Evolutionary conservation across 2,113 vertebrate species (phyloP), one percentile per base, ranked within the genome.

Genomic region (Coptodon rendalli): DNA sequence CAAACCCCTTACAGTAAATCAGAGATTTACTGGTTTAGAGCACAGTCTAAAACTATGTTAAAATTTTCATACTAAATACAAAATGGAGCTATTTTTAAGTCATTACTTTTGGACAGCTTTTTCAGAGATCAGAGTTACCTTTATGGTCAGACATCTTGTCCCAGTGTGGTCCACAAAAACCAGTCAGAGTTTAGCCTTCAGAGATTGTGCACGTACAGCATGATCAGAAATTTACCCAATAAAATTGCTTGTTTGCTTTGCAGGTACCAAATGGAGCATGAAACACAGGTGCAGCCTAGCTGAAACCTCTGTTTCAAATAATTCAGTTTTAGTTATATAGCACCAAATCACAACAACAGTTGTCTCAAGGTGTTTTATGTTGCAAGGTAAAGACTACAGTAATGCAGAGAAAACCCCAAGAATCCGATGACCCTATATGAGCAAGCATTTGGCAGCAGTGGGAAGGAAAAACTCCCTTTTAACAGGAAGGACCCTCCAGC

Each of bases 101-200:
- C 17, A 0, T 34, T 78, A 17, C 73, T 52, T 78, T 78, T 52
- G 27, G 45, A 13, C 17, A 34, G 17, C 45, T 50, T 76, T 76
- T 76, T 16, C 22, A 2, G 45, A 52, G 2, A 52, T 50, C 45
- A 78, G 22, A 48, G 43, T 78, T 76, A 31, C 43, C 24, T 50
- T 31, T 19, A 29, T 31, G 43, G 24, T 9, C 71, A 50, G 45
- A 19, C 16, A 7, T 50, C 43, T 50, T 78, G 43, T 7, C 16
- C 4, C 9, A 50, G 16, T 48, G 9, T 29, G 14, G 1, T 12
- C 24, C 43, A 50, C 16, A 76, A 31, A 50, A 76, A 50, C 0
- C 0, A 78, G 24, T 48, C 10, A 1, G 2, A 52, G 27, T 4
- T 52, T 1, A 50, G 0, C 3, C 16, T 78, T 78, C 7, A 78